phyloP scores from a whole-genome alignment of 1,140 invertebrate species.

The Drosophila ercepeae region DNA sequence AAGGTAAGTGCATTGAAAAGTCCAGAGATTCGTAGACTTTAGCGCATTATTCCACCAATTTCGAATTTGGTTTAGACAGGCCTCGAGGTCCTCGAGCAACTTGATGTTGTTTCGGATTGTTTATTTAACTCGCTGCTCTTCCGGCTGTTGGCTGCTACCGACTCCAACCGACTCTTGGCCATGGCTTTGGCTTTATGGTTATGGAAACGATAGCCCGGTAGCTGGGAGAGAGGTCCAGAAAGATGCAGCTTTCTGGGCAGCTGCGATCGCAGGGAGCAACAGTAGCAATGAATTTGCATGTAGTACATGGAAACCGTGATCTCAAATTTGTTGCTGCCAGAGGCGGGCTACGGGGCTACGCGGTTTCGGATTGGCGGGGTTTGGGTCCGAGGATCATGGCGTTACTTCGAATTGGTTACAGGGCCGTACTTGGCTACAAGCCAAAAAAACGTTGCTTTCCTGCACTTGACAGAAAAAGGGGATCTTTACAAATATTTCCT shows the following conservation, averaged over 20 bases:
- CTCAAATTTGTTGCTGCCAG: constrained; percentile 76
- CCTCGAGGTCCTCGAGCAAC: constrained; percentile 21
- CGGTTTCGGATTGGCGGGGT: constrained; percentile 14
- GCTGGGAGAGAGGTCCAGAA: neutral
- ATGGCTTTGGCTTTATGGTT: constrained; percentile 62
- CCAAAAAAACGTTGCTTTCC: constrained; percentile 63
- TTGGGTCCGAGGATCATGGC: constrained; percentile 17
- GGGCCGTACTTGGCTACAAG: constrained; percentile 73
- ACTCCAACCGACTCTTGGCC: constrained; percentile 1
- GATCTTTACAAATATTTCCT: no score
- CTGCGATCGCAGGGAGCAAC: constrained; percentile 52
- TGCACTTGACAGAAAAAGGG: no score
- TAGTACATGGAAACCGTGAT: constrained; percentile 83
- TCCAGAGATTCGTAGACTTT: constrained; percentile 4
- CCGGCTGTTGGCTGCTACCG: constrained; percentile 58
- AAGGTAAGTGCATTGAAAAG: constrained; percentile 6
- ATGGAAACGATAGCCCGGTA: constrained; percentile 58
- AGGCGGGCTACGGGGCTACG: constrained; percentile 1
- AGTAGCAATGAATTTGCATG: constrained; percentile 84
- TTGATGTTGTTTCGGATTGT: constrained; percentile 64
- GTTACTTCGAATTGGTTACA: constrained; percentile 65
- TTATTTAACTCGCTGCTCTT: constrained; percentile 70
- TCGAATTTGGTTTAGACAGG: no score
- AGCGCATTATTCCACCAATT: constrained; percentile 39
- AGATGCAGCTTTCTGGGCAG: neutral